Conservation (phyloP, 2,888 invertebrate species). For the Drosophila mimica region DNA sequence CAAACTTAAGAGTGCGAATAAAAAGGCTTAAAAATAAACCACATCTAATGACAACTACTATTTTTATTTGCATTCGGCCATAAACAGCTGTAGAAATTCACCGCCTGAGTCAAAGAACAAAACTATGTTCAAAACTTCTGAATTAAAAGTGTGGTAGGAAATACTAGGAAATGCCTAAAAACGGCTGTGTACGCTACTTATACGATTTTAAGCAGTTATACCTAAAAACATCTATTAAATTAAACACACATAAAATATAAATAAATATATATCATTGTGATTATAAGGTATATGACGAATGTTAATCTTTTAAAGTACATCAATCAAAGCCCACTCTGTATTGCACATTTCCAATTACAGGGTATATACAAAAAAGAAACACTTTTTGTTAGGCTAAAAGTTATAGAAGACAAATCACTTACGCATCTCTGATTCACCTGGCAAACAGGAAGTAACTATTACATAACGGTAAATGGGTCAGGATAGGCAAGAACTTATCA, state of each 20-base stretch:
- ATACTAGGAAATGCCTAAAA: background rate
- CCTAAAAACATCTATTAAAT: too few species aligned
- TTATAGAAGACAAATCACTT: slow-evolving; percentile 42
- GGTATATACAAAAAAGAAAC: background rate
- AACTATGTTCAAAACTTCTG: background rate
- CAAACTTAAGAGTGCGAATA: background rate
- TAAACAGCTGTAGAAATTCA: background rate
- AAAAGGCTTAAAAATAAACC: background rate
- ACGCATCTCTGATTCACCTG: slow-evolving; percentile 42
- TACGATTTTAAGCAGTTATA: background rate
- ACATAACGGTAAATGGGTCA: slow-evolving; percentile 69
- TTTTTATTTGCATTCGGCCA: background rate
- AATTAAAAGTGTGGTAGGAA: too few species aligned
- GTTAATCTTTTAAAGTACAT: too few species aligned
- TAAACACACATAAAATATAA: too few species aligned
- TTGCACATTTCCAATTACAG: background rate
- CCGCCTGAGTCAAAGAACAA: background rate
- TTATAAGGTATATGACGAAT: too few species aligned
- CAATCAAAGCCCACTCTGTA: background rate
- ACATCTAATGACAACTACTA: background rate
- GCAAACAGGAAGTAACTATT: slow-evolving; percentile 69
- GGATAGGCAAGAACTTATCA: slow-evolving; percentile 48
- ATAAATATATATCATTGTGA: too few species aligned
- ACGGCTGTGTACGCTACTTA: background rate
- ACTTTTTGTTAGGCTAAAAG: background rate